Evolutionary conservation across 2,888 invertebrate species (phyloP), one percentile per base, ranked within the genome.

Genomic region (Melolontha melolontha): DNA sequence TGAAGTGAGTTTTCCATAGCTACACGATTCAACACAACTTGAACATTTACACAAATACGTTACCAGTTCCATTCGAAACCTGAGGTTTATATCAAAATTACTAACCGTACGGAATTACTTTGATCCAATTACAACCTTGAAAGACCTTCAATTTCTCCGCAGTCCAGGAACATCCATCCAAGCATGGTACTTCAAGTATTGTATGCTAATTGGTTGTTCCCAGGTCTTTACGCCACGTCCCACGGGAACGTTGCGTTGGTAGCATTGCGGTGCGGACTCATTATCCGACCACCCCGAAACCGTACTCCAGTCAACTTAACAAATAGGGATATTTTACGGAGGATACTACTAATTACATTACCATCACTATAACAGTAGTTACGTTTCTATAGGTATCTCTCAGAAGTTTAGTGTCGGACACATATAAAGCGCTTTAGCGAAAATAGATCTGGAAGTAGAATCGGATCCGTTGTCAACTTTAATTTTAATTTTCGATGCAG

Each of bases 341-440:
- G 77, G 75, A 78, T 79, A 76, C 75, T 74, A 73, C 76, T 80
- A 80, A 80, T 80, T 79, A 76, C 79, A 77, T 80, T 79, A 78
- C 73, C 76, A 74, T 70, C 41, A 71, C 76, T 75, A 74, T 75
- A 74, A 74, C 75, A 75, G 72, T 79, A 78, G 75, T 74, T 75
- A 73, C 40, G 54, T 76, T 76, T 73, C 72, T 72, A 73, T 72
- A 74, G 76, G 76, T 77, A 75, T 34, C 10, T 34, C 10, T 10
- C 8, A 8, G 10, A 34, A 34, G 34, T 34, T 34, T 34, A 34
- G 34, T 34, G 1, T 34, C 8, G 2, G 10, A 34, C 34, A 34
- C 34, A 34, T 6, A 10, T 6, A 10, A 1, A 34, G 22, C 22
- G 22, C 22, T 2, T 22, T 22, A 22, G 22, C 4, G 22, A 34